A percentile compares a stretch with the other conserved stretches of the same genome.
These are phyloP conservation scores for Amorpha juglandis DNA, from an alignment of 2,888 invertebrate genomes.

Conservation along the genomic window DNA sequence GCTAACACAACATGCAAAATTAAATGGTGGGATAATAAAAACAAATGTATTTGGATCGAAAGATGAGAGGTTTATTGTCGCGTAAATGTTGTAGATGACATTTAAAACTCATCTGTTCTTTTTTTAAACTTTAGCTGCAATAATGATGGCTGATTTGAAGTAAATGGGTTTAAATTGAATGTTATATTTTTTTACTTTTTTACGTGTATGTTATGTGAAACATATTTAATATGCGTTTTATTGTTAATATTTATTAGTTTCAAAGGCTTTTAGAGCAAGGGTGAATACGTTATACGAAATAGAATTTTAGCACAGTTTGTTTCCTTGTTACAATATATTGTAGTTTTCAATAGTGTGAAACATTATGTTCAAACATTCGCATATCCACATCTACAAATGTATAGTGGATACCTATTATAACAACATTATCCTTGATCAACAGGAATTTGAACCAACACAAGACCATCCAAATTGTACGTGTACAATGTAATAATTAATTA, in stretches of 20 bases:
- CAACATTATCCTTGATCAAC: neutral
- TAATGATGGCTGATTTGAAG: no score
- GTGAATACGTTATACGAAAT: no score
- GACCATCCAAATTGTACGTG: conserved; percentile 22
- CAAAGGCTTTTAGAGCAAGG: neutral
- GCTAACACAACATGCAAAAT: conserved; percentile 27
- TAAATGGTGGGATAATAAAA: neutral
- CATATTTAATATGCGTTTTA: neutral
- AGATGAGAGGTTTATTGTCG: neutral
- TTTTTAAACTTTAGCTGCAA: neutral
- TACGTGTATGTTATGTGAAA: neutral
- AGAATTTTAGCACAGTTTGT: neutral
- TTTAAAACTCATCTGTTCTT: neutral
- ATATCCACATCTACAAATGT: neutral
- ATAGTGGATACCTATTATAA: neutral
- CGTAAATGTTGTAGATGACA: no score
- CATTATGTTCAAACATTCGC: neutral
- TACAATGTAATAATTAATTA: conserved; percentile 26
- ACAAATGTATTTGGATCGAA: neutral
- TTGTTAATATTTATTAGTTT: neutral
- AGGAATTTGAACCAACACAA: conserved; percentile 1
- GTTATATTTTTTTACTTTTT: neutral
- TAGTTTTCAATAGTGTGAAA: no score
- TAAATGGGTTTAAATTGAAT: neutral
- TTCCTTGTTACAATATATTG: neutral